A percentile compares a stretch with the other conserved stretches of the same genome.
Evolutionary conservation across 64 coral and sea anemone species (phyloP).

Genomic region (Pachyseris speciosa): DNA sequence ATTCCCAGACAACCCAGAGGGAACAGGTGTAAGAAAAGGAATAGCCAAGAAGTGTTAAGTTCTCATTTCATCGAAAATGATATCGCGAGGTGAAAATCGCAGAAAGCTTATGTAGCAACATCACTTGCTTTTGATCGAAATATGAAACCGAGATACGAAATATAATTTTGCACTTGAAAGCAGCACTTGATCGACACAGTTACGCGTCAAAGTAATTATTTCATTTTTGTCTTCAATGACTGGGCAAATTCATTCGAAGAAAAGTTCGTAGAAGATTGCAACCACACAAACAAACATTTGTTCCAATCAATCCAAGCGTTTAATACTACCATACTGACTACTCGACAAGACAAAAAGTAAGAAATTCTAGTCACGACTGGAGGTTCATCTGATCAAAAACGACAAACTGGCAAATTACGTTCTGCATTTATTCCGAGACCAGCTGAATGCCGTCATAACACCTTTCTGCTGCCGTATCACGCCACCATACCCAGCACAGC

Average conservation of each 20-base stretch:
- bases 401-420: background rate
- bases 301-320: background rate
- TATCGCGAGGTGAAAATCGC: background rate
- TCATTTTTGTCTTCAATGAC: background rate
- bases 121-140: background rate
- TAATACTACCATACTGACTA: background rate
- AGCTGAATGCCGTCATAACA: background rate
- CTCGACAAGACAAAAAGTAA: background rate
- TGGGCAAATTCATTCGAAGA: background rate
- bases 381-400: background rate
- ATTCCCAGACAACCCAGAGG: background rate
- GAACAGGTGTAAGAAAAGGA: background rate
- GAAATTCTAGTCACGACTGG: too few relatives aligned
- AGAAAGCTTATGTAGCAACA: background rate
- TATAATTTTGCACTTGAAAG: background rate
- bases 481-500: background rate
- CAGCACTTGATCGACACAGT: background rate
- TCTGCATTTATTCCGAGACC: background rate
- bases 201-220: background rate
- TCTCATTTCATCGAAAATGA: background rate
- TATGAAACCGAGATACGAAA: background rate
- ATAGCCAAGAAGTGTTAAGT: background rate
- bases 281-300: constrained; percentile 3
- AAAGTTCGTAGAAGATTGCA: background rate
- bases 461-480: background rate